A percentile compares a stretch with the other conserved stretches of the same genome.
Evolutionary conservation across 2,113 vertebrate species (phyloP).

Genomic region (Alethe castanea): DNA sequence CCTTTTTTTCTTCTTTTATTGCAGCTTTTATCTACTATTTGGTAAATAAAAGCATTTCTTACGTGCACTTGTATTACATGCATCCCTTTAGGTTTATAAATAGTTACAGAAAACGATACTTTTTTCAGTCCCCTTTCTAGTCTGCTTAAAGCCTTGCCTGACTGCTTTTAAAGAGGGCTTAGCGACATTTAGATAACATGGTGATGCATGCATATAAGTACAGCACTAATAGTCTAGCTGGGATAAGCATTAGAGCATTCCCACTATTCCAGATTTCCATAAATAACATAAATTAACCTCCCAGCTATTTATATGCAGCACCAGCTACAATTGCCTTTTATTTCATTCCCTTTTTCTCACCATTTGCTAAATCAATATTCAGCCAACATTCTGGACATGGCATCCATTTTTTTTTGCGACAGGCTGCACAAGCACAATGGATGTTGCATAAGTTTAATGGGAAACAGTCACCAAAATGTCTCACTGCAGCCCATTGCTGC

Average conservation of each 20-base stretch:
- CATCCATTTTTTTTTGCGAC: conserved; percentile 48
- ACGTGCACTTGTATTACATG: neutral
- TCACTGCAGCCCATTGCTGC: neutral
- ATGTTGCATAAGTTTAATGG: conserved; percentile 17
- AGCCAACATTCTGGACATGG: conserved; percentile 29
- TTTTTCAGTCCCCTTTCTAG: neutral
- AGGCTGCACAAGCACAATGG: conserved; percentile 57
- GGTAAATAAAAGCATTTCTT: conserved; percentile 19
- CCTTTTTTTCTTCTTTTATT: neutral
- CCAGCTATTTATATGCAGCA: conserved; percentile 13
- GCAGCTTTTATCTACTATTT: neutral
- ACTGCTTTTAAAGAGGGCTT: conserved; percentile 34
- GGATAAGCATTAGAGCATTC: conserved; percentile 54
- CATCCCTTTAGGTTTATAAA: conserved; percentile 32
- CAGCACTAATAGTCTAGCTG: conserved; percentile 24
- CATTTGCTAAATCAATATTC: conserved; percentile 53
- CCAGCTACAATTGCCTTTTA: conserved; percentile 40
- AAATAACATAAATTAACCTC: conserved; percentile 61
- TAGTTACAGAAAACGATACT: neutral
- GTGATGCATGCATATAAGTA: conserved; percentile 3
- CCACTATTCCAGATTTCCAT: conserved; percentile 61
- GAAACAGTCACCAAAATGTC: neutral
- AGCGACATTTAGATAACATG: conserved; percentile 4
- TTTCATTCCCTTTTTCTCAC: conserved; percentile 21
- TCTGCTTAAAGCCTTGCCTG: conserved; percentile 22